Percentiles rank a stretch among this genome's conserved stretches.
phyloP scores from a whole-genome alignment of 2,797 vertebrate species.

The Helarctos malayanus region DNA sequence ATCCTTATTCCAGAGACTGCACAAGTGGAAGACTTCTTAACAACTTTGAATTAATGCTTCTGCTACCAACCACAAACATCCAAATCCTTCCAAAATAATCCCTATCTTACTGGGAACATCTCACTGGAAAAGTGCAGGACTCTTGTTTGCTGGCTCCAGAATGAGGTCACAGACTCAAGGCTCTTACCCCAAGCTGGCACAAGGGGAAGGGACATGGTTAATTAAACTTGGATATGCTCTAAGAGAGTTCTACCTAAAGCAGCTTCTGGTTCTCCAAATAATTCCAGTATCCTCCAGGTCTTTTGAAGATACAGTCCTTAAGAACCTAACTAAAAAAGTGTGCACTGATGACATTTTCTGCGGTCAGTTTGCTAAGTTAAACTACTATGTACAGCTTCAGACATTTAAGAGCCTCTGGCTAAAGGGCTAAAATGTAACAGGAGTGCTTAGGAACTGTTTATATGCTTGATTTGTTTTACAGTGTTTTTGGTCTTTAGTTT shows the following conservation, averaged over 20 bases:
- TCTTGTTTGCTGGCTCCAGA: neutral
- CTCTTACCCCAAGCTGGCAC: neutral
- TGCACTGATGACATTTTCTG: constrained; percentile 88
- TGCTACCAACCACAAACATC: neutral
- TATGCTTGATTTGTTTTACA: constrained; percentile 99
- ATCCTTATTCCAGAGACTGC: neutral
- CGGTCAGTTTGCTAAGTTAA: constrained; percentile 91
- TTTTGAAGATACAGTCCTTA: neutral
- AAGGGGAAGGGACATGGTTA: neutral
- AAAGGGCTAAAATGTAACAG: constrained; percentile 89
- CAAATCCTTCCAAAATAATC: neutral
- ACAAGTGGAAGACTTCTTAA: neutral
- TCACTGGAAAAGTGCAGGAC: neutral
- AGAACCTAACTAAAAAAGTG: constrained; percentile 75
- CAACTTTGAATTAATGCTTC: neutral
- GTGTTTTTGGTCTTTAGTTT: constrained; percentile 97
- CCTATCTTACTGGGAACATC: neutral
- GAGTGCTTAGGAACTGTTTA: constrained; percentile 91
- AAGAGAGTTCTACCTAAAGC: neutral
- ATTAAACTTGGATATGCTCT: neutral
- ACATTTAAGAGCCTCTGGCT: constrained; percentile 91
- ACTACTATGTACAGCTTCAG: constrained; percentile 88
- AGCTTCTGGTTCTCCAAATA: neutral
- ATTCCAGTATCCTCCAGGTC: neutral
- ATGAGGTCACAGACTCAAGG: neutral